Base-by-base conservation (phyloP, 2,888 invertebrate species). In the Eupeodes luniger region DNA sequence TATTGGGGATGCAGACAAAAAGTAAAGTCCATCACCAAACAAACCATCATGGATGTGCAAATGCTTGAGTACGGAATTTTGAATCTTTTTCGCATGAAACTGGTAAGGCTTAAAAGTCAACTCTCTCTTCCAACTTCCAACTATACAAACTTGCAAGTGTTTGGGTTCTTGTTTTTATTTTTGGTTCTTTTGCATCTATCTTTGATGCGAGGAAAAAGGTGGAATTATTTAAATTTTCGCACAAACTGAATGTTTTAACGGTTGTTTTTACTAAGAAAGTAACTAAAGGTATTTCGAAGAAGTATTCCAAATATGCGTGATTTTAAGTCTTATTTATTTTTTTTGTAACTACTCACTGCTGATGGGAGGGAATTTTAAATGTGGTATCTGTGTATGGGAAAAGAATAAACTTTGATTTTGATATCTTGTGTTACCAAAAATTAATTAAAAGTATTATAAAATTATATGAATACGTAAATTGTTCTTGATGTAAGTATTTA, bases 191-290 rank as follows among this genome's bases (percentile, higher is more conserved):
- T 62, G 40, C 14, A 44, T 77, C 81, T 74, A 85, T 53, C 7
- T 70, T 55, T 5, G 40, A 81, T 77, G 67, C 47, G 76, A 64
- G 76, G 69, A 67, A 85, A 40, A 74, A 62, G 82, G 69, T 78
- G 67, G 85, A 81, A 85, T 85, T 82, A 85, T 85, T 85, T 82
- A 85, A 85, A 85, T 85, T 74, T 74, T 55, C 62, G 44, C 57
- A 67, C 74, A 72, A 82, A 62, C 67, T 49, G 82, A 78, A 78
- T 82, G 82, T 74, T 78, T 78, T 85, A 85, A 85, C 85, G 82
- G 85, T 81, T 82, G 59, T 69, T 85, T 36, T 55, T 61, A 55
- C 51, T 69, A 49, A 78, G 66, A 66, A 53, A 72, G 40, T 47
- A 40, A 72, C 49, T 49, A 59, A 59, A 82, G 40, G 78, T 55